Conservation (phyloP, 2,113 vertebrate species). For the Cottus gobio region DNA sequence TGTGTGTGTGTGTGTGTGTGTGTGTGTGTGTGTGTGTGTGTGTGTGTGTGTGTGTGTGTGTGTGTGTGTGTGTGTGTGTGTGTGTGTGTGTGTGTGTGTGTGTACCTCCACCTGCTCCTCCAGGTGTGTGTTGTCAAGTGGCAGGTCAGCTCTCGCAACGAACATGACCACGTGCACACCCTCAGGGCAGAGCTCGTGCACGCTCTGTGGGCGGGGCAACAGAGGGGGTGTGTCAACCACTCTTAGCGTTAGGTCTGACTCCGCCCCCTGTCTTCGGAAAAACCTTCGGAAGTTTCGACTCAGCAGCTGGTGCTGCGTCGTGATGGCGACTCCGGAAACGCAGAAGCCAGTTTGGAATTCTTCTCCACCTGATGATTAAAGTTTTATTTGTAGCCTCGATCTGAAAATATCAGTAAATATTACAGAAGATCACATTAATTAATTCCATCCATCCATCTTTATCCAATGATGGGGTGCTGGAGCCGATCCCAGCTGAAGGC, state of each 20-base stretch:
- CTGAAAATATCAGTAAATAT: no score
- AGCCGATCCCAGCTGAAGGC: no score
- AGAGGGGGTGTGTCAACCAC: constrained; percentile 85
- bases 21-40: neutral
- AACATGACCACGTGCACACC: constrained; percentile 86
- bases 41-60: neutral
- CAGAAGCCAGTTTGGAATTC: constrained; percentile 78
- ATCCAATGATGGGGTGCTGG: no score
- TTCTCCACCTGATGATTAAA: constrained; percentile 61
- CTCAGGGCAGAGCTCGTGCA: constrained; percentile 81
- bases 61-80: constrained; percentile 5
- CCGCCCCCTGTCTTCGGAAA: constrained; percentile 73
- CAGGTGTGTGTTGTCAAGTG: constrained; percentile 49
- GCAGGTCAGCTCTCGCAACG: constrained; percentile 84
- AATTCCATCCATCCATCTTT: no score
- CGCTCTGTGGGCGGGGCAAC: constrained; percentile 67
- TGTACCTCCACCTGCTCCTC: constrained; percentile 72
- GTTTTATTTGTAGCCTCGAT: neutral
- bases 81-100: neutral
- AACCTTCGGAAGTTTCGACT: constrained; percentile 67
- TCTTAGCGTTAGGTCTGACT: constrained; percentile 74
- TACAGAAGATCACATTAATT: no score
- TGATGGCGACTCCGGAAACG: constrained; percentile 74
- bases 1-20: neutral
- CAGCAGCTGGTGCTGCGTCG: constrained; percentile 65